Conservation (phyloP, 2,888 invertebrate genomes). For the Cheilosia impressa region DNA sequence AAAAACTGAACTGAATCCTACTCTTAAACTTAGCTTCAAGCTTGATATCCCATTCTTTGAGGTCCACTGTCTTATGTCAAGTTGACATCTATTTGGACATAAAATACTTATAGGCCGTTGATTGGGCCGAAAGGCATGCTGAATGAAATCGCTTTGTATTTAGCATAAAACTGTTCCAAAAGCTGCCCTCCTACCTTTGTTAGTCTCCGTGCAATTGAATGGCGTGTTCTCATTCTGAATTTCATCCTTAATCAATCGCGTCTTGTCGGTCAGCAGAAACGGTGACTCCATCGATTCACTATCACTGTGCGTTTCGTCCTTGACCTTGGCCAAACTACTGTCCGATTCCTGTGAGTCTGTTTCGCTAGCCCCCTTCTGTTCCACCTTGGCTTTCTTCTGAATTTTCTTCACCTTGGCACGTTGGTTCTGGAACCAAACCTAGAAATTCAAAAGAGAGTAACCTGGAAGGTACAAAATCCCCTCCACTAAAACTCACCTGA, state of each 20-base stretch:
- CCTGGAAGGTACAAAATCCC: neutral
- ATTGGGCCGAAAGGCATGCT: no score
- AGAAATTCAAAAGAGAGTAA: slow-evolving; percentile 1
- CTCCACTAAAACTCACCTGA: slow-evolving; percentile 86
- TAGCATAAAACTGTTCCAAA: neutral
- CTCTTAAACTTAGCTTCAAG: no score
- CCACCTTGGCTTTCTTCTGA: slow-evolving; percentile 87
- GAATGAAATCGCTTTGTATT: no score
- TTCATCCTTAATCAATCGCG: slow-evolving; percentile 82
- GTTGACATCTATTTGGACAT: no score
- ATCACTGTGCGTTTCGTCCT: slow-evolving; percentile 87
- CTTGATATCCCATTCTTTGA: no score
- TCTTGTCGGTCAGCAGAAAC: slow-evolving; percentile 78
- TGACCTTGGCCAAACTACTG: slow-evolving; percentile 85
- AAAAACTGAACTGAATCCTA: no score
- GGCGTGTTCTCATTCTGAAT: slow-evolving; percentile 80
- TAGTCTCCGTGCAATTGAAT: slow-evolving; percentile 82
- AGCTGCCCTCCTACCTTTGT: slow-evolving; percentile 79
- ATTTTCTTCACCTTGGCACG: slow-evolving; percentile 88
- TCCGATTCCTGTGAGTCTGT: slow-evolving; percentile 84
- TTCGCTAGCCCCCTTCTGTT: slow-evolving; percentile 83
- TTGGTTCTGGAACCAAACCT: slow-evolving; percentile 89
- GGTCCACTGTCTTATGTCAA: no score
- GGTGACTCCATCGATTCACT: slow-evolving; percentile 83
- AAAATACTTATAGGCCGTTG: no score